Percentiles rank a stretch among this genome's conserved stretches.
These are phyloP conservation scores for Anser cygnoides DNA, from an alignment of 2,113 vertebrate genomes.

Conservation along the genomic window DNA sequence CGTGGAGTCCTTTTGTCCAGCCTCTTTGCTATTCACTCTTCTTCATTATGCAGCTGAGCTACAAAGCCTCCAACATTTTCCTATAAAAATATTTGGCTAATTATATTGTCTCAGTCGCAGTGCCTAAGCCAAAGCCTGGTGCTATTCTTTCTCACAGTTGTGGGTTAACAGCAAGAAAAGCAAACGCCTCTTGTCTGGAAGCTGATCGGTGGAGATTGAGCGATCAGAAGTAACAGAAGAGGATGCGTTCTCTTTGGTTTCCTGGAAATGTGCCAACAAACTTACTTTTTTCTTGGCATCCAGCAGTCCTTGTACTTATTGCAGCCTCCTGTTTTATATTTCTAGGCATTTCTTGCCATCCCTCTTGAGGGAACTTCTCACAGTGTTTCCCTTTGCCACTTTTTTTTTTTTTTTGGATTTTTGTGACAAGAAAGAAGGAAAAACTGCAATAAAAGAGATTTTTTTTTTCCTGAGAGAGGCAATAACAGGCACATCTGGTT, in stretches of 20 bases:
- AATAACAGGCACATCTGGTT: background rate
- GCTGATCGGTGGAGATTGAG: background rate
- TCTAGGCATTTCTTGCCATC: background rate
- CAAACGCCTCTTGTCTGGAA: background rate
- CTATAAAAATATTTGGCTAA: background rate
- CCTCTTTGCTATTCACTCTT: background rate
- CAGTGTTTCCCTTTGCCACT: background rate
- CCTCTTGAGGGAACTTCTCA: background rate
- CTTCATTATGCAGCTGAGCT: background rate
- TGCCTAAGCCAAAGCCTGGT: background rate
- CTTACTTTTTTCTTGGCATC: background rate
- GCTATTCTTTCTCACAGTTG: background rate
- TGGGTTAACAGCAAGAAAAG: background rate
- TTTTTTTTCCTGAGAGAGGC: background rate
- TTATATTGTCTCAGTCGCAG: background rate
- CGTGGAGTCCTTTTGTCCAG: background rate
- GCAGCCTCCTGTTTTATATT: background rate
- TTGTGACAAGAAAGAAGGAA: background rate
- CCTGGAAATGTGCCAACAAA: background rate
- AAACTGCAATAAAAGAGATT: background rate
- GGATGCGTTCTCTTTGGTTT: background rate
- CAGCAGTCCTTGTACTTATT: background rate
- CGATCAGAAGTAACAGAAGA: background rate
- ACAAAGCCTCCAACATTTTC: background rate
- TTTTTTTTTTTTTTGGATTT: background rate